Base-by-base conservation (phyloP, 1,140 invertebrate species). In the Aphelenchoides fujianensis region DNA sequence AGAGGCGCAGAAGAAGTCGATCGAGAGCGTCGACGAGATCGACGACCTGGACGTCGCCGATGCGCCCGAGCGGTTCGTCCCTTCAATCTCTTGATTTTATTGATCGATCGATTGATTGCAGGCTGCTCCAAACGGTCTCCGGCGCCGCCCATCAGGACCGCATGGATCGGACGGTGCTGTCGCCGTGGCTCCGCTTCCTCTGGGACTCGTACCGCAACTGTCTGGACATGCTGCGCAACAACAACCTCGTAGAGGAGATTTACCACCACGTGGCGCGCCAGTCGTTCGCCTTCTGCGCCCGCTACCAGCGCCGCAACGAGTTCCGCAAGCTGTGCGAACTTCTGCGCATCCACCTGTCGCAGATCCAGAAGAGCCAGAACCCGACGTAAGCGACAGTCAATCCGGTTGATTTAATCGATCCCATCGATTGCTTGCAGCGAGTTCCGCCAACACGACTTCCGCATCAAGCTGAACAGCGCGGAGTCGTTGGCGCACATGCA, bases 191-290 rank as follows among this genome's bases (percentile, higher is more conserved):
- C 0, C 98, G 98, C 87, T 99, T 99, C 84, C 88, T 99, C 0
- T 99, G 97, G 97, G 97, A 99, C 85, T 97, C 95, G 0, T 99
- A 98, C 84, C 93, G 96, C 74, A 96, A 99, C 84, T 98, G 96
- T 85, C 86, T 99, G 75, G 97, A 99, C 84, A 87, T 99, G 71
- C 86, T 99, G 12, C 89, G 95, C 76, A 97, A 95, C 2, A 89
- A 89, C 78, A 92, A 92, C 23, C 75, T 85, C 48, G 85, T 88
- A 1, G 87, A 88, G 73, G 78, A 83, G 57, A 81, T 88, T 0
- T 88, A 88, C 70, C 87, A 88, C 71, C 84, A 86, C 32, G 86
- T 88, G 35, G 86, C 86, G 34, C 85, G 87, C 52, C 85, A 88
- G 86, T 95, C 96, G 3, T 98, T 99, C 86, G 91, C 92, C 82